These are phyloP conservation scores for Ameiurus melas DNA, from an alignment of 2,113 vertebrate genomes.

Conservation along the genomic window DNA sequence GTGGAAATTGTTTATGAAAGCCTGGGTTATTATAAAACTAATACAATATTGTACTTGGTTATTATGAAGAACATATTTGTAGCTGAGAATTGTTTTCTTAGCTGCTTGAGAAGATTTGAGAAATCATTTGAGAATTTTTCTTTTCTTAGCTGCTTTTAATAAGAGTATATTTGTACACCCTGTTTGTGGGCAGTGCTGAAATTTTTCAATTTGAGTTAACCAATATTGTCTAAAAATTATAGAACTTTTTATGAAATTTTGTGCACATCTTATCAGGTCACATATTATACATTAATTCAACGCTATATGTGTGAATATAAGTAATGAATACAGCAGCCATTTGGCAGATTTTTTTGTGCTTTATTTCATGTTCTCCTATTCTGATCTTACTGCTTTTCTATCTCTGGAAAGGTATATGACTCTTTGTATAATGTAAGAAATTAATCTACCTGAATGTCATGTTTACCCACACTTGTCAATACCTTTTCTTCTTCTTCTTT, in stretches of 20 bases:
- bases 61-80: neutral
- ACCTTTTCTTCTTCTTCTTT: neutral
- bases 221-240: neutral
- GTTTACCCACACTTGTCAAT: neutral
- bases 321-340: neutral
- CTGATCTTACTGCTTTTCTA: neutral
- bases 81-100: neutral
- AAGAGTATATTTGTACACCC: neutral
- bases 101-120: neutral
- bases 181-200: neutral
- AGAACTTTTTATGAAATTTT: neutral
- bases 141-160: neutral
- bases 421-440: no score
- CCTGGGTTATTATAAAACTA: neutral
- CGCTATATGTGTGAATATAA: neutral
- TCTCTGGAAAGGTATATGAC: neutral
- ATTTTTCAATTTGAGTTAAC: neutral
- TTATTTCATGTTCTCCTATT: neutral
- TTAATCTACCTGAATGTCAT: no score
- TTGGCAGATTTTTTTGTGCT: neutral
- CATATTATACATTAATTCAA: neutral
- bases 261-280: neutral
- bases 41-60: neutral
- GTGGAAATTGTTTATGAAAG: neutral
- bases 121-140: neutral